Evolutionary conservation across 1,140 invertebrate genomes (phyloP), one percentile per base, ranked within the genome.

Genomic region (Drosophila ananassae): DNA sequence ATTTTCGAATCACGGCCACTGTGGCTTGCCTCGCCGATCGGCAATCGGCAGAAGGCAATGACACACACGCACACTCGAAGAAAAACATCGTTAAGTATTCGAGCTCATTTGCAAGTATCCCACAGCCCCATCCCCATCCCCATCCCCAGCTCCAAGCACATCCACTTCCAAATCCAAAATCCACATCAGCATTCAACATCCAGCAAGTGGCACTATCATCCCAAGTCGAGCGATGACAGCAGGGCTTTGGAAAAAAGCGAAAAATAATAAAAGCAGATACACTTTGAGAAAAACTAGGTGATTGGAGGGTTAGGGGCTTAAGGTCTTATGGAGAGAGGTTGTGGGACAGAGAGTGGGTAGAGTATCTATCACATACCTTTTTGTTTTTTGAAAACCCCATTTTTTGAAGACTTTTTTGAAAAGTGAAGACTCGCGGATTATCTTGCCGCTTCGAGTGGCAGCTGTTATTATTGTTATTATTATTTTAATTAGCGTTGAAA

Each of bases 401-500:
- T 9, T 37, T 7, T 10, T 37, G 34, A 21, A 13, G n/a, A 44
- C n/a, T 3, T 34, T 44, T 51, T 41, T 1, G 2, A 13, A 3
- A 2, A 51, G 58, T 62, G 44, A 21, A 34, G 44, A n/a, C 10
- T 5, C 44, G 48, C 9, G 24, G 77, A 87, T 85, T 75, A 82
- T 85, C 82, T 82, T 80, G 62, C 71, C 59, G 69, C 46, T 76
- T 85, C 60, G 62, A 85, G 82, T 85, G 82, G 64, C 82, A 85
- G 57, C 77, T 87, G 81, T 87, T 77, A 61, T 85, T 80, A 60
- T 85, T 85, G 77, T 87, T 80, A 79, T 84, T 84, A 76, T 84
- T 85, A 87, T 85, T 85, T 72, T 85, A 85, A 85, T 85, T 85
- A 85, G 82, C 82, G 82, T 82, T 78, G 51, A 82, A 85, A 85